Evolutionary conservation across 2,797 vertebrate species (phyloP).

Genomic region (Ambastaia sidthimunki): DNA sequence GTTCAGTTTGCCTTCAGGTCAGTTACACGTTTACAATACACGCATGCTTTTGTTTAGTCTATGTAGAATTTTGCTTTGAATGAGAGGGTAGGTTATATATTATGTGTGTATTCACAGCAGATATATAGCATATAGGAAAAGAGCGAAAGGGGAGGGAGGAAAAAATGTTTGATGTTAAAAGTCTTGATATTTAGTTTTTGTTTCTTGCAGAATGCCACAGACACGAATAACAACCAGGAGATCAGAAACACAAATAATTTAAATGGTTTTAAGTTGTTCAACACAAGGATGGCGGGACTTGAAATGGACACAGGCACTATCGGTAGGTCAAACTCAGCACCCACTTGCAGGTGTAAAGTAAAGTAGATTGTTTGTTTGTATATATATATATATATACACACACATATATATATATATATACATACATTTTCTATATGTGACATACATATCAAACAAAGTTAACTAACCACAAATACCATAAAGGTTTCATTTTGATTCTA

Average conservation of each 20-base stretch:
- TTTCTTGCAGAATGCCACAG: conserved; percentile 26
- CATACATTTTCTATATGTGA: background rate
- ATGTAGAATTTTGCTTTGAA: background rate
- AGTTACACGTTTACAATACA: conserved; percentile 1
- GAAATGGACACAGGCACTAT: background rate
- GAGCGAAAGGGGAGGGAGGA: too few relatives aligned
- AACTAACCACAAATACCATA: background rate
- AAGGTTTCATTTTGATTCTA: background rate
- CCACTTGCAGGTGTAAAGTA: background rate
- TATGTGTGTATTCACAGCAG: too few relatives aligned
- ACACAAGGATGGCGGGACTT: background rate
- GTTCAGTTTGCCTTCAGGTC: background rate
- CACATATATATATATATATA: too few relatives aligned
- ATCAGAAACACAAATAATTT: background rate
- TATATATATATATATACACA: too few relatives aligned
- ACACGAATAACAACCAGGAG: conserved; percentile 39
- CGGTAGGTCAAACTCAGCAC: conserved; percentile 20
- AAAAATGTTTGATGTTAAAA: too few relatives aligned
- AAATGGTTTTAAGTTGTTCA: background rate
- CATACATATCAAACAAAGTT: background rate
- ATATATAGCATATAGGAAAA: too few relatives aligned
- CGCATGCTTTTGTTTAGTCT: background rate
- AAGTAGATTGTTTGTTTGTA: background rate
- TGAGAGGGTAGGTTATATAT: background rate
- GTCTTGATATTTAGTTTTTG: background rate